Conservation (phyloP, 2,888 invertebrate species). For the Volucella bombylans region DNA sequence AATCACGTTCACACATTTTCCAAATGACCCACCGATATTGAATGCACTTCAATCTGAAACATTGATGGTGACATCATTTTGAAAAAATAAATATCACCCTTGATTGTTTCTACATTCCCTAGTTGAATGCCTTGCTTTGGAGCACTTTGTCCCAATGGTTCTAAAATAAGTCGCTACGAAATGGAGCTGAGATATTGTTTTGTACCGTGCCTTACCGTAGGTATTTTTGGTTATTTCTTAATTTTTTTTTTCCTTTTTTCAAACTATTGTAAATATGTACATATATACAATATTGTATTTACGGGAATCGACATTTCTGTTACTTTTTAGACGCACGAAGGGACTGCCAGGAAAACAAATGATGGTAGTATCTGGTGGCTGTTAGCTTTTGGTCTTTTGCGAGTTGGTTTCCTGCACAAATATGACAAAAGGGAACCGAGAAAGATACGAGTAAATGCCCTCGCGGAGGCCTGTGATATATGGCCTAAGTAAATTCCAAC, state of each 20-base stretch:
- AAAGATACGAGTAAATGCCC: slow-evolving; percentile 47
- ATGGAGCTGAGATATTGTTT: slow-evolving; percentile 23
- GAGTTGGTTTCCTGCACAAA: slow-evolving; percentile 50
- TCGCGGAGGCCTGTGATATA: slow-evolving; percentile 52
- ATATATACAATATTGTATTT: neutral
- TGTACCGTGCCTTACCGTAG: slow-evolving; percentile 18
- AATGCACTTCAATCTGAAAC: slow-evolving; percentile 31
- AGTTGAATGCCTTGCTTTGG: slow-evolving; percentile 20
- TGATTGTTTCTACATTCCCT: slow-evolving; percentile 36
- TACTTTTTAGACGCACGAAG: slow-evolving; percentile 23
- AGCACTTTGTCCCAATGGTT: slow-evolving; percentile 36
- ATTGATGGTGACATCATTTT: slow-evolving; percentile 44
- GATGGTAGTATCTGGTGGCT: slow-evolving; percentile 40
- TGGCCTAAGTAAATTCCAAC: slow-evolving; percentile 62
- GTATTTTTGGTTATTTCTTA: slow-evolving; percentile 14
- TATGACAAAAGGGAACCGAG: slow-evolving; percentile 55
- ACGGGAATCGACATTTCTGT: slow-evolving; percentile 25
- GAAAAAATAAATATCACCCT: slow-evolving; percentile 5
- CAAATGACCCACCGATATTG: neutral
- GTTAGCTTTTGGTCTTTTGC: neutral
- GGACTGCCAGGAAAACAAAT: slow-evolving; percentile 38
- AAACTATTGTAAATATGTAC: neutral
- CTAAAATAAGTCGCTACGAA: slow-evolving; percentile 39
- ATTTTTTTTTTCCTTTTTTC: neutral
- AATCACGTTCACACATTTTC: slow-evolving; percentile 40